Evolutionary conservation across 2,888 invertebrate species (phyloP), one percentile per base, ranked within the genome.

Genomic region (Drosophila percnosoma): DNA sequence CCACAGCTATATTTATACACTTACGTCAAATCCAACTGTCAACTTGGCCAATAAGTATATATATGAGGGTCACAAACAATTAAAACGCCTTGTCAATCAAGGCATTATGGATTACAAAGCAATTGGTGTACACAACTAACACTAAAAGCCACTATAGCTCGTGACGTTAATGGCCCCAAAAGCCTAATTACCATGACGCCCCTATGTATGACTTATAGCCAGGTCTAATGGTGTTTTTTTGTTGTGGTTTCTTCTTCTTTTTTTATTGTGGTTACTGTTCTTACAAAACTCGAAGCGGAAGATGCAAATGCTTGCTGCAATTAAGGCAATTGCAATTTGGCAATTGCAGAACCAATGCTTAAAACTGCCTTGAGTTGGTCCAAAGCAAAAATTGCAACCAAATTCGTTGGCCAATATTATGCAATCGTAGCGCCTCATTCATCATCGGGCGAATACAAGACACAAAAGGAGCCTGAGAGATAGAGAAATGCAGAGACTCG

Each of bases 41-140:
- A 77, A 77, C 66, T 71, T 82, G 72, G 69, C 71, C 61, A 53
- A 63, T 54, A 67, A 58, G 52, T n/a, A 2, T 13, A 11, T 42
- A n/a, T 29, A 21, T 77, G 86, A 74, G 83, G 84, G 78, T 71
- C 7, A 2, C 38, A 61, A 48, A 49, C 86, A 82, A 89, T 89
- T 84, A 84, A 89, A 79, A 87, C 83, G 76, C 75, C 89, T 74
- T 71, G 82, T 84, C 87, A 80, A 83, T 88, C 87, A 87, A 78
- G 66, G 27, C 55, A 51, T 83, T 70, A 76, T 78, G 82, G 83
- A 82, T 82, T 82, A 80, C 68, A 57, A 54, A 48, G 7, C 27
- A 55, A 55, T 42, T 36, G n/a, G 60, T 24, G 54, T 48, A 2
- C 45, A 31, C 52, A 60, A 61, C 51, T 52, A 38, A 51, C 75